Base-by-base conservation (phyloP, 2,113 vertebrate genomes). In the Amia ocellicauda region DNA sequence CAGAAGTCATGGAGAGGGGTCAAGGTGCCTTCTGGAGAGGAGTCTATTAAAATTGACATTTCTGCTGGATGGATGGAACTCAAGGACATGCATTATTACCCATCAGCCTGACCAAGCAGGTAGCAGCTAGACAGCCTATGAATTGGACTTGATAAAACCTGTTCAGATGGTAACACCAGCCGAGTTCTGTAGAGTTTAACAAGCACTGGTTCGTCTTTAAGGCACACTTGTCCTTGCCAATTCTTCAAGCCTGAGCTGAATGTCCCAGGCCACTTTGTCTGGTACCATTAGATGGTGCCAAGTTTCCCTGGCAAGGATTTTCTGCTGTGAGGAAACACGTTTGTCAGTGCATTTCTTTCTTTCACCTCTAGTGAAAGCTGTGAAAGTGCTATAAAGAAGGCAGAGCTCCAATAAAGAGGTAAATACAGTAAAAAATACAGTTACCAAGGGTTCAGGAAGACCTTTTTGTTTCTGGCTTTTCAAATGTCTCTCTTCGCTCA, bases 1-100 rank as follows among this genome's bases (percentile, higher is more conserved):
- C 23, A 31, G 50, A 49, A 47, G 19, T 41, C 63, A 63, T 22
- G 50, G 27, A 36, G 40, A 36, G 7, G 52, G 29, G 57, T 60
- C 59, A 58, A 23, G 26, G 43, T 51, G 51, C 51, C 45, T 55
- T 64, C 24, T 59, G 40, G 13, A 54, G 56, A 50, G 40, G 20
- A 53, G 52, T 64, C 54, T 65, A 69, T 64, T 53, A 55, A 67
- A 67, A 72, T 64, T 36, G 14, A 52, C 50, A 26, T 43, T 50
- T 69, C 20, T 56, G 52, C 64, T 64, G 53, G 22, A 62, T 50
- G 59, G 63, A 69, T 69, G 22, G 41, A 62, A 57, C 29, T 42
- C 42, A 40, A 36, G n/a, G 52, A 24, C 36, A 40, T 27, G 36
- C 13, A 19, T 60, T 41, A 51, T 53, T 54, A 58, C 55, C 40